Percentiles rank a stretch among this genome's conserved stretches.
These are phyloP conservation scores for Zelleria hepariella DNA, from an alignment of 2,888 invertebrate genomes.

Conservation along the genomic window DNA sequence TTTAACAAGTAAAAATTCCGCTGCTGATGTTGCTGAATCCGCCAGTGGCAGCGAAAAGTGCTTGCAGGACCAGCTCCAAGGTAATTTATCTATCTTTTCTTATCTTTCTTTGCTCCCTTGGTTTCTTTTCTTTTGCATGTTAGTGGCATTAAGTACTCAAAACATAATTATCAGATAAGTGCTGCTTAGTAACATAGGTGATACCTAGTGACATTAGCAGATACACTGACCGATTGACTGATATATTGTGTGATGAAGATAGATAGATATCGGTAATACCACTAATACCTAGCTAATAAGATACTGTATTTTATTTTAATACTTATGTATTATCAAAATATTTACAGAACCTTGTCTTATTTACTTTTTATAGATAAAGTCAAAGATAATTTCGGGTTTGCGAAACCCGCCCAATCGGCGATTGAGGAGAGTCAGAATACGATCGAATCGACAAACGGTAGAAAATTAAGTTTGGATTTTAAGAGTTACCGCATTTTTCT, in stretches of 20 bases:
- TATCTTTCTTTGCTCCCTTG: conserved; percentile 8
- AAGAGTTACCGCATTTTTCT: not conserved
- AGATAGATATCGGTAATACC: no score
- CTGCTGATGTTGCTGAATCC: not conserved
- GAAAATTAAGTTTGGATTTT: not conserved
- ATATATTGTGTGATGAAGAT: no score
- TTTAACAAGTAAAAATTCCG: not conserved
- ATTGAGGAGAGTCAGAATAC: conserved; percentile 20
- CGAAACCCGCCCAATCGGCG: conserved; percentile 10
- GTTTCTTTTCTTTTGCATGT: not conserved
- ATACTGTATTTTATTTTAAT: no score
- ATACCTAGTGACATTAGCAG: not conserved
- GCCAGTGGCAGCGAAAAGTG: not conserved
- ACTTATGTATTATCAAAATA: no score
- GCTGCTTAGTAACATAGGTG: not conserved
- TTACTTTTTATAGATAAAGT: conserved; percentile 26
- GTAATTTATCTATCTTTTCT: not conserved
- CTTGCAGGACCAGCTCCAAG: not conserved
- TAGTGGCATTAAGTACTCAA: not conserved
- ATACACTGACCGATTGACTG: no score
- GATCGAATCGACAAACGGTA: conserved; percentile 30
- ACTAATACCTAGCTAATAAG: no score
- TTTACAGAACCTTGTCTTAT: not conserved
- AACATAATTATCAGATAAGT: not conserved
- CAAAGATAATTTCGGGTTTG: conserved; percentile 21